Conservation (phyloP, 2,888 invertebrate species). For the Campaea margaritaria region DNA sequence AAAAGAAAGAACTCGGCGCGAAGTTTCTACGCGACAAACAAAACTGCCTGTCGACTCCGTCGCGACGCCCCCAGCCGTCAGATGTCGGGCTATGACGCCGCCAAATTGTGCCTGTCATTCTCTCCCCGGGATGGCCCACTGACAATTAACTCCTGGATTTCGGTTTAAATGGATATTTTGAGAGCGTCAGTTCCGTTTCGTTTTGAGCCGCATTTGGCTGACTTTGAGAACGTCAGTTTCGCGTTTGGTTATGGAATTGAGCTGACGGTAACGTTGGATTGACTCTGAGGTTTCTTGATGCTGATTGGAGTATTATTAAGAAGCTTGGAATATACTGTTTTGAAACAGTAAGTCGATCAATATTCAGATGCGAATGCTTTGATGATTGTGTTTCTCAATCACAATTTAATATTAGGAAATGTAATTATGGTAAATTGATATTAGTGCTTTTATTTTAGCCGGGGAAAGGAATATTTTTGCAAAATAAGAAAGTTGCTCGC, state of each 20-base stretch:
- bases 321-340: neutral
- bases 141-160: constrained; percentile 60
- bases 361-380: no score
- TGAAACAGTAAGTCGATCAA: neutral
- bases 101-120: constrained; percentile 70
- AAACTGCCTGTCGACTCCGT: constrained; percentile 51
- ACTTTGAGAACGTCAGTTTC: neutral
- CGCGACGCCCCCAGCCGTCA: constrained; percentile 47
- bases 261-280: neutral
- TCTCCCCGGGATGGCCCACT: constrained; percentile 47
- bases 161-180: constrained; percentile 53
- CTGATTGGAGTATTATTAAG: neutral
- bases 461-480: no score
- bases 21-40: constrained; percentile 46
- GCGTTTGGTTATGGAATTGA: neutral
- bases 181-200: constrained; percentile 30
- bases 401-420: no score
- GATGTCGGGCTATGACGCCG: constrained; percentile 59
- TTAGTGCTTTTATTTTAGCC: no score
- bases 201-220: constrained; percentile 4
- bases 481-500: no score
- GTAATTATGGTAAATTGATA: no score
- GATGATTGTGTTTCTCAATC: no score
- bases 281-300: neutral
- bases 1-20: constrained; percentile 22